Conservation (phyloP, 2,888 invertebrate genomes). For the Epirrhoe tristata region DNA sequence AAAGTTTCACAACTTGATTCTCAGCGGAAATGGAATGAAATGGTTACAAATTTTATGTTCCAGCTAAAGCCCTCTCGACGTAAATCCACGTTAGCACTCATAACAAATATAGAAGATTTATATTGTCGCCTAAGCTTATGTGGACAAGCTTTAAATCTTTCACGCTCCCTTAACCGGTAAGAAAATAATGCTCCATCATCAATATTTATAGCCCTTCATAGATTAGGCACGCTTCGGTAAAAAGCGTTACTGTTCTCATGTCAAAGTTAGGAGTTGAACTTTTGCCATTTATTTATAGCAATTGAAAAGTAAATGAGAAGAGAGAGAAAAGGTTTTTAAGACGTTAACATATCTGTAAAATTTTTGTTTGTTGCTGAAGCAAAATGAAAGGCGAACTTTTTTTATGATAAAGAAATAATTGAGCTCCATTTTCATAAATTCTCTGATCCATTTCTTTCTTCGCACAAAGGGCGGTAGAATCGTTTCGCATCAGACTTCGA, state of each 20-base stretch:
- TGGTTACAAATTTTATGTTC: constrained; percentile 44
- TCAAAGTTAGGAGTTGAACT: not conserved
- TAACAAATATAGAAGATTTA: constrained; percentile 45
- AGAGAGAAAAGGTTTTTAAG: too few species aligned
- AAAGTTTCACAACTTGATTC: constrained; percentile 39
- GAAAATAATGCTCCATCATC: constrained; percentile 38
- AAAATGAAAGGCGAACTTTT: not conserved
- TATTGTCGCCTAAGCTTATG: constrained; percentile 38
- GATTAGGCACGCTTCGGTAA: constrained; percentile 21
- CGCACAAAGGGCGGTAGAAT: constrained; percentile 17
- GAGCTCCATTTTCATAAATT: not conserved
- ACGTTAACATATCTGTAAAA: too few species aligned
- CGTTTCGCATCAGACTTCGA: constrained; percentile 37
- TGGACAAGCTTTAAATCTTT: constrained; percentile 43
- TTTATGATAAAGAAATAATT: not conserved
- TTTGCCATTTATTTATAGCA: not conserved
- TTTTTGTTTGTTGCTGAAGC: too few species aligned
- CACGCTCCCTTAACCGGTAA: constrained; percentile 36
- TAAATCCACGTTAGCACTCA: constrained; percentile 43
- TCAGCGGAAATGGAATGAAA: constrained; percentile 39
- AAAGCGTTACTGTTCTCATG: constrained; percentile 1
- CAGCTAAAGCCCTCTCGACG: constrained; percentile 38
- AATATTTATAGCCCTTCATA: constrained; percentile 31
- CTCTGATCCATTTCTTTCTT: constrained; percentile 6
- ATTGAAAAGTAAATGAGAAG: too few species aligned